Evolutionary conservation across 2,888 invertebrate genomes (phyloP), one percentile per base, ranked within the genome.

Genomic region (Hydropsyche betteni): DNA sequence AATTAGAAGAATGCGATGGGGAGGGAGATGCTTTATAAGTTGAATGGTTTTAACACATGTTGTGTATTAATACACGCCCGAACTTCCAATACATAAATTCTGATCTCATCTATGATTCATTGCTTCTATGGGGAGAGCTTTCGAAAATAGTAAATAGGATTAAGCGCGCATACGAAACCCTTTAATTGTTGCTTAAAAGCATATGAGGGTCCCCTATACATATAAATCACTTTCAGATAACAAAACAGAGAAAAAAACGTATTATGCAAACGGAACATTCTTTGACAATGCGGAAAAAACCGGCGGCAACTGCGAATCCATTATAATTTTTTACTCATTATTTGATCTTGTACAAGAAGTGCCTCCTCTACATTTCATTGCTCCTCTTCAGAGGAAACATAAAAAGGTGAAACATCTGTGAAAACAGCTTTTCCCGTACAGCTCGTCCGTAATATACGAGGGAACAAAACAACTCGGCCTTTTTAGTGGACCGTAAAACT

Each of bases 351-450:
- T 44, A 44, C 6, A 44, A 44, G 44, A 44, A 44, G 44, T 44
- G 44, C 7, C 6, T 44, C 6, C 44, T 44, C 44, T 10, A 8
- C 44, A 8, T 44, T 44, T 44, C 44, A 24, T 44, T 10, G 44
- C 6, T 44, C 44, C 44, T 44, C 10, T 44, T 6, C 16, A n/a
- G 33, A 70, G 70, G 70, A 53, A 70, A 50, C 70, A 70, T 70
- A 51, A 58, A 72, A 71, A 72, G 34, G 64, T 33, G 64, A 24
- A 72, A 72, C 72, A 72, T 72, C 72, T 72, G 72, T 72, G 58
- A 72, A 72, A 72, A 72, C 72, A 72, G 34, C 36, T 64, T 58
- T 24, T 38, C 14, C 12, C 58, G 38, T 38, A n/a, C n/a, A n/a
- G n/a, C n/a, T n/a, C n/a, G n/a, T n/a, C n/a, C n/a, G 53, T n/a